These are phyloP conservation scores for Synchiropus splendidus DNA, from an alignment of 2,113 vertebrate genomes.

Conservation along the genomic window DNA sequence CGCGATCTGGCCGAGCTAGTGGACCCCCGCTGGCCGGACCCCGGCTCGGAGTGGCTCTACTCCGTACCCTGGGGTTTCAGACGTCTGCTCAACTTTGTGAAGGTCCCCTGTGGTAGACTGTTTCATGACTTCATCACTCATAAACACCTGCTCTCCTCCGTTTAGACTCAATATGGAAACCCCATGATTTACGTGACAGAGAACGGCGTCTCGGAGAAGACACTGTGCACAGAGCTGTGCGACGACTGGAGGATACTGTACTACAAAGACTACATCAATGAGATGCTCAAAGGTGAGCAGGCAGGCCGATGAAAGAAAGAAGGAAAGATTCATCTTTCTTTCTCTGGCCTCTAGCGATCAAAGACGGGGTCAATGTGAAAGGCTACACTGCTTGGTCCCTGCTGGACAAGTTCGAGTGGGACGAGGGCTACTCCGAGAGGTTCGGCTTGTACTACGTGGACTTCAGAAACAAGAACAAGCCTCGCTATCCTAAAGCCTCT, in stretches of 20 bases:
- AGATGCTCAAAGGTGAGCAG: slow-evolving; percentile 85
- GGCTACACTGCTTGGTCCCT: slow-evolving; percentile 90
- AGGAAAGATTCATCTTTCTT: not conserved
- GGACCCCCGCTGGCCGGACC: slow-evolving; percentile 81
- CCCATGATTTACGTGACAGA: slow-evolving; percentile 84
- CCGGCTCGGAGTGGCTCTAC: slow-evolving; percentile 79
- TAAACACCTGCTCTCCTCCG: slow-evolving; percentile 7
- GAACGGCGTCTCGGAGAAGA: slow-evolving; percentile 82
- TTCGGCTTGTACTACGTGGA: slow-evolving; percentile 85
- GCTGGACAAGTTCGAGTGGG: slow-evolving; percentile 92
- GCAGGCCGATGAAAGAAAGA: not conserved
- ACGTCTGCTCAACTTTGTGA: slow-evolving; percentile 84
- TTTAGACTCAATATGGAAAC: slow-evolving; percentile 85
- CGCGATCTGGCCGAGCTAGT: slow-evolving; percentile 77
- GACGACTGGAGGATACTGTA: slow-evolving; percentile 88
- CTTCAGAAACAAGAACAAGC: slow-evolving; percentile 78
- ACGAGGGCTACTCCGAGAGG: slow-evolving; percentile 82
- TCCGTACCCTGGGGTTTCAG: slow-evolving; percentile 88
- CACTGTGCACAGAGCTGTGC: slow-evolving; percentile 75
- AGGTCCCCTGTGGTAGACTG: slow-evolving; percentile 63
- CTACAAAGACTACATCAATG: slow-evolving; percentile 82
- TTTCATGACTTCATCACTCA: not conserved
- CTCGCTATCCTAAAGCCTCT: slow-evolving; percentile 84
- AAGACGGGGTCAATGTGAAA: slow-evolving; percentile 80
- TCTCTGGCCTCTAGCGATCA: slow-evolving; percentile 70